Percentiles rank a stretch among this genome's conserved stretches.
phyloP scores from a whole-genome alignment of 2,888 invertebrate genomes.

The Baronia brevicornis region DNA sequence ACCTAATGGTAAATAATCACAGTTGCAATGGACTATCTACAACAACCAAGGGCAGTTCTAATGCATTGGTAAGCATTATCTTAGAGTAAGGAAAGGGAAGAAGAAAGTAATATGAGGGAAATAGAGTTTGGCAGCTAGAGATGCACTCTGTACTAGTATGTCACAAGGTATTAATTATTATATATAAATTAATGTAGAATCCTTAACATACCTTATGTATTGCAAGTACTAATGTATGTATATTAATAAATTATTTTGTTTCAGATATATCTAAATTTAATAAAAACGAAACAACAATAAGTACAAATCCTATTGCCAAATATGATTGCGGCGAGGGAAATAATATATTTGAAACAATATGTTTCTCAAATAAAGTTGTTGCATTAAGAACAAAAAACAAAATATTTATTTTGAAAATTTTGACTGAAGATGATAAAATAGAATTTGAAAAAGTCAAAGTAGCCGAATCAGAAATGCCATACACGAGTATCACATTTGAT shows the following conservation, averaged over 20 bases:
- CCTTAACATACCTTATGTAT: no score
- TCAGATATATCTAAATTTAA: slow-evolving; percentile 49
- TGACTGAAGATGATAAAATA: slow-evolving; percentile 25
- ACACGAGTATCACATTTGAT: slow-evolving; percentile 59
- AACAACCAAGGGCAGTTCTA: no score
- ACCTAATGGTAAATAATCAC: no score
- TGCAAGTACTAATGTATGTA: no score
- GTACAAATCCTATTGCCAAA: slow-evolving; percentile 26
- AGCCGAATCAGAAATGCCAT: slow-evolving; percentile 45
- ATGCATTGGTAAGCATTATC: no score
- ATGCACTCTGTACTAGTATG: no score
- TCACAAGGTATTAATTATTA: no score
- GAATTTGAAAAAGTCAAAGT: slow-evolving; percentile 42
- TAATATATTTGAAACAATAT: slow-evolving; percentile 56
- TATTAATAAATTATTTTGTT: slow-evolving; percentile 25
- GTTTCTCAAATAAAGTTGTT: slow-evolving; percentile 39
- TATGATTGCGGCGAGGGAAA: slow-evolving; percentile 41
- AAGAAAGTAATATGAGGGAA: no score
- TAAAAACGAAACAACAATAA: slow-evolving; percentile 32
- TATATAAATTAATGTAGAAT: no score
- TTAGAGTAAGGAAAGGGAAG: no score
- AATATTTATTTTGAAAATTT: slow-evolving; percentile 47
- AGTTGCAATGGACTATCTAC: no score
- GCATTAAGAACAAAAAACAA: slow-evolving; percentile 51
- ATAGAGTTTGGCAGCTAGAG: no score